These are phyloP conservation scores for Pachyuromys duprasi DNA, from an alignment of 2,797 vertebrate genomes.

Conservation along the genomic window DNA sequence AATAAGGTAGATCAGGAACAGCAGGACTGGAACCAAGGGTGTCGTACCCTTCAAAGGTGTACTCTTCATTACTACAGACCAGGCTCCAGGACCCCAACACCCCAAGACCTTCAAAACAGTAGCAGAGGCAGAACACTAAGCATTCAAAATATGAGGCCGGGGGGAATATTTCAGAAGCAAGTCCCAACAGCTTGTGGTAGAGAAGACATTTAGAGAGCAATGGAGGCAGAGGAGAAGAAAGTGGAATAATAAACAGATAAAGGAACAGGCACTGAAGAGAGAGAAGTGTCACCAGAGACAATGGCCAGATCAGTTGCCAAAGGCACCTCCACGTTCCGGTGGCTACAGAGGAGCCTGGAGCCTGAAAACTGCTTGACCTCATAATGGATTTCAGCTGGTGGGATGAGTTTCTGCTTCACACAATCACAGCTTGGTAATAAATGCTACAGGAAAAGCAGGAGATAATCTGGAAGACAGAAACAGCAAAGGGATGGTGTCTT, in stretches of 20 bases:
- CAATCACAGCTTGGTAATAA: not conserved
- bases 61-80: not conserved
- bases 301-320: not conserved
- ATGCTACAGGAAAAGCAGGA: not conserved
- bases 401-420: not conserved
- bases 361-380: rapidly evolving
- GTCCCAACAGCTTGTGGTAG: too few relatives aligned
- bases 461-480: not conserved
- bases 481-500: not conserved
- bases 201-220: not conserved
- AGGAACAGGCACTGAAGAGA: not conserved
- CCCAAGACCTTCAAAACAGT: not conserved
- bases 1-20: not conserved
- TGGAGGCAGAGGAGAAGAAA: not conserved
- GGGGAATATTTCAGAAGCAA: not conserved
- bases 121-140: not conserved
- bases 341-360: too few relatives aligned
- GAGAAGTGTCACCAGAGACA: not conserved
- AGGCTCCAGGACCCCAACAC: not conserved
- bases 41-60: not conserved
- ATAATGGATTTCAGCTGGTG: not conserved
- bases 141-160: not conserved
- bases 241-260: not conserved
- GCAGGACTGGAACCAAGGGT: not conserved
- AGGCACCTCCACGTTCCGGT: not conserved